Conservation (phyloP, 2,888 invertebrate genomes). For the Cheilosia soror region DNA sequence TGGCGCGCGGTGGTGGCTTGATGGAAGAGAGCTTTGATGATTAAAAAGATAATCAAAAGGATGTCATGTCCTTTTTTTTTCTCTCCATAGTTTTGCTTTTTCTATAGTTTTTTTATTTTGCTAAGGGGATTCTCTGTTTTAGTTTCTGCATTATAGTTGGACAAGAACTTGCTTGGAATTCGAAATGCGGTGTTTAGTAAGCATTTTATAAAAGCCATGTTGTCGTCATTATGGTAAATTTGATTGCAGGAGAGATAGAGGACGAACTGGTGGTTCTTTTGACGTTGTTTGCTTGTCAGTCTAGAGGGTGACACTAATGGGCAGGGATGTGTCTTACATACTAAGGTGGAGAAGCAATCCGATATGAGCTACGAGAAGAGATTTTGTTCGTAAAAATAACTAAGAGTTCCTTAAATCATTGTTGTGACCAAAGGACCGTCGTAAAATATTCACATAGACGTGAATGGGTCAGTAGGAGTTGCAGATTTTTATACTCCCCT, state of each 20-base stretch:
- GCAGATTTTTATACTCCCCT: too few species aligned
- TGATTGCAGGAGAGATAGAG: neutral
- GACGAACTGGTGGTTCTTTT: neutral
- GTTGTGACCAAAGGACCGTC: too few species aligned
- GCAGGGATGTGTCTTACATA: neutral
- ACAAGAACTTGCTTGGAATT: slow-evolving; percentile 42
- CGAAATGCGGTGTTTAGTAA: slow-evolving; percentile 39
- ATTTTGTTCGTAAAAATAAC: too few species aligned
- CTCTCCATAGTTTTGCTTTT: neutral
- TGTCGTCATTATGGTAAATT: neutral
- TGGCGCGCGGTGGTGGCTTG: neutral
- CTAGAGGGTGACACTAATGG: neutral
- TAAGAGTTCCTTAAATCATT: too few species aligned
- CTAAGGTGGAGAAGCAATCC: neutral
- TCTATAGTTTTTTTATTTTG: neutral
- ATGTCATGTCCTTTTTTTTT: slow-evolving; percentile 52
- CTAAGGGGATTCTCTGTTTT: slow-evolving; percentile 13
- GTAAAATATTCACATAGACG: too few species aligned
- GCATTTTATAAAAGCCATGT: slow-evolving; percentile 12
- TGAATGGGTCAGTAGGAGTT: too few species aligned
- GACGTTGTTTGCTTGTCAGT: neutral
- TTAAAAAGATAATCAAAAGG: slow-evolving; percentile 74
- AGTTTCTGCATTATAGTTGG: slow-evolving; percentile 26
- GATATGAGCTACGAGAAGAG: too few species aligned
- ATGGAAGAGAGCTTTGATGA: slow-evolving; percentile 57